A percentile compares a stretch with the other conserved stretches of the same genome.
Conservation (phyloP, 1,140 invertebrate species). For the Lanistes nyassanus region DNA sequence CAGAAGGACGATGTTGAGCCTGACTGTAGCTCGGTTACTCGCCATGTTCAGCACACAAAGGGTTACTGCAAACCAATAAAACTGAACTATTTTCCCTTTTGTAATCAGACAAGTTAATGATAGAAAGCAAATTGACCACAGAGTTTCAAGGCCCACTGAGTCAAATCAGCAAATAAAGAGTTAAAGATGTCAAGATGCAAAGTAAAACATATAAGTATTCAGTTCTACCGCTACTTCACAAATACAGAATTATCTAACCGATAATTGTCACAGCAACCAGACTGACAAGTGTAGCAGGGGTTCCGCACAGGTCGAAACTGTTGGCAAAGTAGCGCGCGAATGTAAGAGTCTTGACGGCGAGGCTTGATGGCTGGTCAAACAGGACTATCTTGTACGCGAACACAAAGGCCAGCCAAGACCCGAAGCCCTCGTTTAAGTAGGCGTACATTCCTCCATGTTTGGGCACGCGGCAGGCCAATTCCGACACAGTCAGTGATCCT, state of each 20-base stretch:
- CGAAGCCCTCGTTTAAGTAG: slow-evolving; percentile 54
- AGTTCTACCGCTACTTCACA: no score
- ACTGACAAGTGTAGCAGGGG: slow-evolving; percentile 42
- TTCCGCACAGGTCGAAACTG: slow-evolving; percentile 50
- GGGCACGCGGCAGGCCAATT: slow-evolving; percentile 80
- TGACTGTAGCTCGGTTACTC: slow-evolving; percentile 84
- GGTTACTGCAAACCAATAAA: slow-evolving; percentile 49
- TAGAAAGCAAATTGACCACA: not conserved
- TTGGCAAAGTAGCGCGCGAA: slow-evolving; percentile 49
- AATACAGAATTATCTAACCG: slow-evolving; percentile 26
- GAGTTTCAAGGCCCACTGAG: not conserved
- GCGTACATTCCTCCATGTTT: slow-evolving; percentile 60
- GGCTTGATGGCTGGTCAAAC: slow-evolving; percentile 78
- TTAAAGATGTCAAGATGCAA: no score
- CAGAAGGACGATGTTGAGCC: slow-evolving; percentile 89
- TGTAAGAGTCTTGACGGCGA: slow-evolving; percentile 56
- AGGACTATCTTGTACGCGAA: slow-evolving; percentile 80
- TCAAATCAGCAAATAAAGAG: no score
- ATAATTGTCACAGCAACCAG: slow-evolving; percentile 46
- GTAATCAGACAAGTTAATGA: no score
- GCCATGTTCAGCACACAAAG: slow-evolving; percentile 89
- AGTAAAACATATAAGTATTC: no score
- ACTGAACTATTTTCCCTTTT: no score
- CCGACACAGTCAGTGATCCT: slow-evolving; percentile 85
- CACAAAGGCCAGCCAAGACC: slow-evolving; percentile 83